phyloP scores from a whole-genome alignment of 2,113 vertebrate genomes.

The Platichthys stellatus region DNA sequence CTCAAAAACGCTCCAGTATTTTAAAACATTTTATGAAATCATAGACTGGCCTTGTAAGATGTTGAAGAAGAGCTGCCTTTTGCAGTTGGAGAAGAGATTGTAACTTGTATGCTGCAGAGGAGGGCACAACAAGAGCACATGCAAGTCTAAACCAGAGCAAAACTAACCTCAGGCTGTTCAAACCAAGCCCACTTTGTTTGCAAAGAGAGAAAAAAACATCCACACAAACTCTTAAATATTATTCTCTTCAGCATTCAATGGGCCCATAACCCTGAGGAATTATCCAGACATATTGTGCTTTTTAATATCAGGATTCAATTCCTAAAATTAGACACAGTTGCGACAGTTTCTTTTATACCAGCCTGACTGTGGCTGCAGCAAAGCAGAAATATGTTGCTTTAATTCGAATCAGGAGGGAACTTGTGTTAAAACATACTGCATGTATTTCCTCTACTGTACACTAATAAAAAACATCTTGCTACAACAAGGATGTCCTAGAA shows the following conservation, averaged over 20 bases:
- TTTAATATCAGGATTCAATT: not conserved
- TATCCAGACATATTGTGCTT: not conserved
- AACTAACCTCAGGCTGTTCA: not conserved
- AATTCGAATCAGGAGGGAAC: slow-evolving; percentile 39
- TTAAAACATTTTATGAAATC: not conserved
- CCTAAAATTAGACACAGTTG: not conserved
- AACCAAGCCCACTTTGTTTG: not conserved
- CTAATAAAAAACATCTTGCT: slow-evolving; percentile 25
- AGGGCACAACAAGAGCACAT: not conserved
- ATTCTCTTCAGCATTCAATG: not conserved
- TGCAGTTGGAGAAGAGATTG: not conserved
- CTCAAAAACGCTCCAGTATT: not conserved
- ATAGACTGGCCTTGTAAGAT: not conserved
- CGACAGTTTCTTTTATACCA: not conserved
- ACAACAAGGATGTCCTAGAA: slow-evolving; percentile 32
- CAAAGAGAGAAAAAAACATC: not conserved
- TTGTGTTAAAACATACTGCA: slow-evolving; percentile 10
- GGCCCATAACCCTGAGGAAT: not conserved
- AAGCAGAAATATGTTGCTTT: slow-evolving; percentile 23
- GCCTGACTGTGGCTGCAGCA: not conserved
- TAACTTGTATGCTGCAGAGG: not conserved
- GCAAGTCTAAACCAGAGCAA: slow-evolving; percentile 4
- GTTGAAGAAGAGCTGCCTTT: not conserved
- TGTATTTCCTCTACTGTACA: slow-evolving; percentile 25
- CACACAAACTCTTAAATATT: not conserved